These are phyloP conservation scores for Liparis tanakae DNA, from an alignment of 2,797 vertebrate genomes.

Conservation along the genomic window DNA sequence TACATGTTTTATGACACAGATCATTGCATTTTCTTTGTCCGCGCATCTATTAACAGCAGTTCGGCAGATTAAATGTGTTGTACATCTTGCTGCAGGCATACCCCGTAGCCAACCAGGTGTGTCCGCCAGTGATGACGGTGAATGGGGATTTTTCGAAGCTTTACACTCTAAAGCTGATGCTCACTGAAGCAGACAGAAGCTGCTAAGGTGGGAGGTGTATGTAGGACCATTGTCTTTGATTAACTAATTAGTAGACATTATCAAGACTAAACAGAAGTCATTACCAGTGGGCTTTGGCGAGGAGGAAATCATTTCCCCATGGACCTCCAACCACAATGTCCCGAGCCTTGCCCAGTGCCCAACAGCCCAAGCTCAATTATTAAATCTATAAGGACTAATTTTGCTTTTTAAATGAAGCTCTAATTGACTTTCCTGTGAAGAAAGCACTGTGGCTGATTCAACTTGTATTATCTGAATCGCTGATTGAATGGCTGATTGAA, in stretches of 20 bases:
- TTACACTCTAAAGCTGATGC: conserved; percentile 66
- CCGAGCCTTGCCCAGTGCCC: conserved; percentile 52
- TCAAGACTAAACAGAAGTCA: conserved; percentile 86
- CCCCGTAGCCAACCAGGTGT: conserved; percentile 73
- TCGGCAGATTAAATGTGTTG: conserved; percentile 60
- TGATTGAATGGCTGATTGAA: conserved; percentile 59
- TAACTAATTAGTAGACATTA: conserved; percentile 88
- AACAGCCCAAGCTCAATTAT: conserved; percentile 74
- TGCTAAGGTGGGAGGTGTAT: conserved; percentile 74
- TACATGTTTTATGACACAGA: conserved; percentile 55
- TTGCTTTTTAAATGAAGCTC: conserved; percentile 80
- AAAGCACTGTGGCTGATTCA: conserved; percentile 64
- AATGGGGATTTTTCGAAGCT: conserved; percentile 65
- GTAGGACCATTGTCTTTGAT: conserved; percentile 82
- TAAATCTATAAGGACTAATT: conserved; percentile 83
- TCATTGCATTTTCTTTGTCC: conserved; percentile 35
- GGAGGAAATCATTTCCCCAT: conserved; percentile 78
- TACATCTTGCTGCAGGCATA: conserved; percentile 70
- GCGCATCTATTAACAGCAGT: conserved; percentile 61
- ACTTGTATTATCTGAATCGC: conserved; percentile 63
- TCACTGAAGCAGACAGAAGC: conserved; percentile 72
- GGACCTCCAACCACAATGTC: conserved; percentile 62
- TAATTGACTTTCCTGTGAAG: conserved; percentile 80
- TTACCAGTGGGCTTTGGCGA: conserved; percentile 77
- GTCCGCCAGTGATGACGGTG: conserved; percentile 56